These are phyloP conservation scores for Lagorchestes hirsutus DNA, from an alignment of 2,797 vertebrate genomes.

Conservation along the genomic window DNA sequence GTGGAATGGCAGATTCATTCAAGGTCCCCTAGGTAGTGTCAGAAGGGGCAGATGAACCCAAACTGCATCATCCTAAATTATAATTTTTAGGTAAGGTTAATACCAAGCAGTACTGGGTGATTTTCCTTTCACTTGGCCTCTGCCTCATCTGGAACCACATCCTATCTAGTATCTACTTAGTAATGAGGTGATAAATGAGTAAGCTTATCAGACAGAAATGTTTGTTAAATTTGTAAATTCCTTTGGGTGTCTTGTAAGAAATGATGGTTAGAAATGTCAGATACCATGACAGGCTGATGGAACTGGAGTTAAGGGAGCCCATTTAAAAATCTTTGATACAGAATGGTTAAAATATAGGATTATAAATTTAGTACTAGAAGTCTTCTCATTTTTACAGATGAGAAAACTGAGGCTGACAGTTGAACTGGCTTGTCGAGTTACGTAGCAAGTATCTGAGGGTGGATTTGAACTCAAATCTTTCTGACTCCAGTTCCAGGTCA, in stretches of 20 bases:
- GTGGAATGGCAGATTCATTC: neutral
- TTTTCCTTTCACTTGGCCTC: neutral
- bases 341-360: too few relatives aligned
- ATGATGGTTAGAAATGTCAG: neutral
- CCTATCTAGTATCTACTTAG: neutral
- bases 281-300: neutral
- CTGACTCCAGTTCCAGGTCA: too few relatives aligned
- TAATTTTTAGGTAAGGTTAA: neutral
- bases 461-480: too few relatives aligned
- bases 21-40: neutral
- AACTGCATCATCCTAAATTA: neutral
- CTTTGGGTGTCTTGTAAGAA: neutral
- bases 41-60: neutral
- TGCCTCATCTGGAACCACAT: neutral
- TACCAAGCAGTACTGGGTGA: accelerated
- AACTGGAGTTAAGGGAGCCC: neutral
- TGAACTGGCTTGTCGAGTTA: too few relatives aligned
- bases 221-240: neutral
- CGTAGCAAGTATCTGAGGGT: too few relatives aligned
- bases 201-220: neutral
- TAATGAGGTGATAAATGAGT: neutral
- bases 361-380: too few relatives aligned
- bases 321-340: neutral
- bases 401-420: too few relatives aligned
- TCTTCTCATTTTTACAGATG: too few relatives aligned